phyloP scores from a whole-genome alignment of 2,113 vertebrate genomes.

The Phylloscopus whistleri region DNA sequence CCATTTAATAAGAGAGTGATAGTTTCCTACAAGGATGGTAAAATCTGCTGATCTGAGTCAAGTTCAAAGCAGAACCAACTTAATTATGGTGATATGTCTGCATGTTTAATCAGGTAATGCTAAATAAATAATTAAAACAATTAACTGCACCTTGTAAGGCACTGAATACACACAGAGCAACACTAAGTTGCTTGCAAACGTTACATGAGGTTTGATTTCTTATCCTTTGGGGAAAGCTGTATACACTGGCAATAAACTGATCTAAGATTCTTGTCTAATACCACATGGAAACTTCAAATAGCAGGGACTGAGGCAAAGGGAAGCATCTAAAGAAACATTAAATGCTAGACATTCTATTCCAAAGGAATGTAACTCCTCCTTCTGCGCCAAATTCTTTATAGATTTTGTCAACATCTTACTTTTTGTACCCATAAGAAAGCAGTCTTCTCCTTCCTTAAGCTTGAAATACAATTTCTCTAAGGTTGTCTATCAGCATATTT shows the following conservation, averaged over 20 bases:
- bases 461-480: neutral
- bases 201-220: neutral
- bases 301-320: neutral
- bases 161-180: neutral
- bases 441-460: neutral
- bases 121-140: constrained; percentile 27
- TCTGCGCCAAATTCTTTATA: neutral
- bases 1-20: neutral
- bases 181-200: neutral
- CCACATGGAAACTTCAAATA: neutral
- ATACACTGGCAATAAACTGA: neutral
- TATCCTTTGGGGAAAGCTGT: neutral
- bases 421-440: neutral
- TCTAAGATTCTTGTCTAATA: neutral
- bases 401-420: neutral
- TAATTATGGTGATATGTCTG: neutral
- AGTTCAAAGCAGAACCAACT: constrained; percentile 7
- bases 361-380: neutral
- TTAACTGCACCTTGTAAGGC: constrained; percentile 3
- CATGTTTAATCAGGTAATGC: constrained; percentile 6
- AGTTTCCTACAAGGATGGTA: neutral
- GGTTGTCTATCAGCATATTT: neutral
- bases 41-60: neutral
- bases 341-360: neutral
- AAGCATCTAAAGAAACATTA: neutral